phyloP scores from a whole-genome alignment of 2,888 invertebrate species.

The Drosophila subquinaria region DNA sequence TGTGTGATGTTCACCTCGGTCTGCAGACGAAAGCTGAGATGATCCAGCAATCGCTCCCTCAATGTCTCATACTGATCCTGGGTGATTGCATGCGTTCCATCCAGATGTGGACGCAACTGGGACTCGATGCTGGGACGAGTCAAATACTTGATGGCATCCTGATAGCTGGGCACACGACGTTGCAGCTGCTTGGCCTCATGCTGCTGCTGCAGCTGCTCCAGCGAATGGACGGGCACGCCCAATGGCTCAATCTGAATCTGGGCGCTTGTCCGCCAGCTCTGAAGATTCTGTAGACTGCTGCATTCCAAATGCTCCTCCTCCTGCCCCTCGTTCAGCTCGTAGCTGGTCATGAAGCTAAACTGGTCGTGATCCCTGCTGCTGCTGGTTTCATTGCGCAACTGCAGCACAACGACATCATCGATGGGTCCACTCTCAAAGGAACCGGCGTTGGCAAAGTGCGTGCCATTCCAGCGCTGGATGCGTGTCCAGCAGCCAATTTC shows the following conservation, averaged over 20 bases:
- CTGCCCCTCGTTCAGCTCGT: conserved; percentile 41
- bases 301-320: conserved; percentile 28
- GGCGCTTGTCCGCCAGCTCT: conserved; percentile 34
- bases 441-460: conserved; percentile 70
- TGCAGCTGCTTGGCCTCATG: conserved; percentile 34
- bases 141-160: conserved; percentile 55
- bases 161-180: conserved; percentile 49
- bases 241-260: conserved; percentile 37
- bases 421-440: conserved; percentile 86
- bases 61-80: conserved; percentile 62
- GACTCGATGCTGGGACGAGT: conserved; percentile 55
- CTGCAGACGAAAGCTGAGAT: conserved; percentile 71
- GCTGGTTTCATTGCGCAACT: conserved; percentile 41
- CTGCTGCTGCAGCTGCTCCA: conserved; percentile 38
- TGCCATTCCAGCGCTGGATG: conserved; percentile 85
- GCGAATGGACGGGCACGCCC: conserved; percentile 18
- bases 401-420: conserved; percentile 84
- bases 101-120: conserved; percentile 55
- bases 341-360: conserved; percentile 84
- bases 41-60: conserved; percentile 64
- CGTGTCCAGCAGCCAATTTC: conserved; percentile 85
- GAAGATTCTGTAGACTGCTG: conserved; percentile 32
- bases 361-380: conserved; percentile 43
- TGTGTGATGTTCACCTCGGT: conserved; percentile 81
- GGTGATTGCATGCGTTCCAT: conserved; percentile 30